phyloP scores from a whole-genome alignment of 2,797 vertebrate genomes.

The Glyptemys insculpta region DNA sequence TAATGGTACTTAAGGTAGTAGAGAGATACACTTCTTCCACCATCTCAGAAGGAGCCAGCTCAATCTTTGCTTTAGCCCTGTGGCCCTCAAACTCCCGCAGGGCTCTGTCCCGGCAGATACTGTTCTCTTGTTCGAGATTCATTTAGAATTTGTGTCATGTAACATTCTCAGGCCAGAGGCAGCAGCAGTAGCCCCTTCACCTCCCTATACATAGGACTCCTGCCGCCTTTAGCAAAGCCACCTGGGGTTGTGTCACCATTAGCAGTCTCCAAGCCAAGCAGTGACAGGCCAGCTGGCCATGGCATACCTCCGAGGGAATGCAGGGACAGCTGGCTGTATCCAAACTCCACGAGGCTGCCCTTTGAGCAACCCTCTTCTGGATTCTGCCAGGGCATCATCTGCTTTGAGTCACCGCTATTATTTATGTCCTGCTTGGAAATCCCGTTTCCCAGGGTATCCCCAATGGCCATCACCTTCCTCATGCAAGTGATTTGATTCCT shows the following conservation, averaged over 20 bases:
- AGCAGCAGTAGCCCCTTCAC: background rate
- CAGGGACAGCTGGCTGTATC: background rate
- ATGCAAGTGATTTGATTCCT: too few species aligned
- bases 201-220: background rate
- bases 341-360: too few species aligned
- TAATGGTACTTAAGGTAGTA: too few species aligned
- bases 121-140: background rate
- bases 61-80: background rate
- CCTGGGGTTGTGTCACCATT: background rate
- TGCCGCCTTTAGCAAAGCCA: background rate
- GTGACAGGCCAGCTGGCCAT: background rate
- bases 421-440: background rate
- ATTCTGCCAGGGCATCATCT: background rate
- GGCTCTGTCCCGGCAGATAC: background rate
- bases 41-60: background rate
- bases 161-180: background rate
- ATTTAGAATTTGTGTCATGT: background rate
- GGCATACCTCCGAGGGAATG: background rate
- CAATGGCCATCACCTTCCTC: too few species aligned
- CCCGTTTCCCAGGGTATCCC: background rate
- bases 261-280: background rate
- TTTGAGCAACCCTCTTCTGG: too few species aligned
- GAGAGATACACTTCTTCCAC: background rate
- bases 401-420: background rate
- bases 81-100: background rate